Evolutionary conservation across 2,797 vertebrate species (phyloP), one percentile per base, ranked within the genome.

Genomic region (Gephyroberyx darwinii): DNA sequence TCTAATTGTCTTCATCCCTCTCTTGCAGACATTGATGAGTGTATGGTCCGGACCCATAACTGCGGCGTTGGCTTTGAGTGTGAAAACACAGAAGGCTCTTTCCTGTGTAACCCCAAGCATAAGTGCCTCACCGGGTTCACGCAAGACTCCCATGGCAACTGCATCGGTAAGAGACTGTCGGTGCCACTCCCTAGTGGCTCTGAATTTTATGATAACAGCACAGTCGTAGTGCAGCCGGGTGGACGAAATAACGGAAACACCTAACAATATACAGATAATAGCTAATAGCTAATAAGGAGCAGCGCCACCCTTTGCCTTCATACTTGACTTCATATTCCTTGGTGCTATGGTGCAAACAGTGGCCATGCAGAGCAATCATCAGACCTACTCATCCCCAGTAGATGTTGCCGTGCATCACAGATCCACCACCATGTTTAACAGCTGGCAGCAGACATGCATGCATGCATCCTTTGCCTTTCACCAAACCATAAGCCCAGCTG

Each of bases 41-140:
- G 96, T 37, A 55, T 65, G 55, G 60, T 55, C 59, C 91, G 81
- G 55, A 94, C 84, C 0, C 95, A 96, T 56, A 91, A 89, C 81
- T 98, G 96, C 75, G 93, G 91, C 8, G 35, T 70, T 0, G 94
- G 95, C 77, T 92, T 91, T 2, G 66, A 89, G 45, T 98, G 96
- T 81, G 93, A 94, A 88, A 98, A 98, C 86, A 96, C 94, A 0
- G 74, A 89, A 37, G 96, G 96, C 1, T 96, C 96, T 0, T 98
- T 97, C 90, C 91, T 85, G 75, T 98, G 96, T 62, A 93, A 91
- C 65, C 85, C 93, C 0, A 94, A 93, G 79, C 93, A 93, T 5
- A 95, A 93, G 79, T 98, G 96, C 81, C 91, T 96, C 90, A 93
- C 92, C 0, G 96, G 96, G 4, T 98, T 98, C 90, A 91, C 95